Conservation (phyloP, 2,113 vertebrate species). For the Ptilorrhoa leucosticta region DNA sequence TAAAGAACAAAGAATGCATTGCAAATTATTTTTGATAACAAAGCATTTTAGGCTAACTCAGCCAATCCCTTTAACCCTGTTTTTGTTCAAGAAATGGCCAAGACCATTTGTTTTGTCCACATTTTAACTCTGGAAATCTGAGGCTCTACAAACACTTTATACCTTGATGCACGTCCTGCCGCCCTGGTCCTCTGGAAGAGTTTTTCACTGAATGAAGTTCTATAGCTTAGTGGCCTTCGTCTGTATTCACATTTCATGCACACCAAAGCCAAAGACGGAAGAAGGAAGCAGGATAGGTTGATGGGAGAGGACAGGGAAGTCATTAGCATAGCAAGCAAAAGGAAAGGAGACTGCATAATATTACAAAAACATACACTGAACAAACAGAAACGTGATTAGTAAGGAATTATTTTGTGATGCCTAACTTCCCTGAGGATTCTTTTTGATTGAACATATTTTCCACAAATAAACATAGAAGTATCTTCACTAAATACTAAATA, state of each 20-base stretch:
- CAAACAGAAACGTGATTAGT: neutral
- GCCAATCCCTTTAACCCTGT: neutral
- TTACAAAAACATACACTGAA: conserved; percentile 29
- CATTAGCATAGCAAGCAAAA: conserved; percentile 72
- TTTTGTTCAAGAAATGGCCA: neutral
- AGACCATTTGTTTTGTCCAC: neutral
- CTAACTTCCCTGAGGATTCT: neutral
- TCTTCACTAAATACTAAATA: neutral
- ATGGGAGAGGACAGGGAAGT: conserved; percentile 69
- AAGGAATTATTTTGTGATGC: neutral
- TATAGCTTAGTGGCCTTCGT: conserved; percentile 89
- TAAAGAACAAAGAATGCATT: neutral
- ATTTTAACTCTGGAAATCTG: neutral
- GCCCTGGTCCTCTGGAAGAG: conserved; percentile 90
- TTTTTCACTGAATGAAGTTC: conserved; percentile 87
- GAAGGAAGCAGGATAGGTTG: conserved; percentile 47
- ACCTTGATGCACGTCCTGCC: conserved; percentile 89
- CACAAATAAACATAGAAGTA: neutral
- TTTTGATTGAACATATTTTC: neutral
- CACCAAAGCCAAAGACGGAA: conserved; percentile 69
- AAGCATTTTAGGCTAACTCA: neutral
- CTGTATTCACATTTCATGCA: conserved; percentile 73
- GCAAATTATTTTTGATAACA: neutral
- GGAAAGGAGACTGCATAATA: conserved; percentile 57
- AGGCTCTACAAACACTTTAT: conserved; percentile 40